Conservation (phyloP, 2,113 vertebrate species). For the Plecturocebus donacophilus region DNA sequence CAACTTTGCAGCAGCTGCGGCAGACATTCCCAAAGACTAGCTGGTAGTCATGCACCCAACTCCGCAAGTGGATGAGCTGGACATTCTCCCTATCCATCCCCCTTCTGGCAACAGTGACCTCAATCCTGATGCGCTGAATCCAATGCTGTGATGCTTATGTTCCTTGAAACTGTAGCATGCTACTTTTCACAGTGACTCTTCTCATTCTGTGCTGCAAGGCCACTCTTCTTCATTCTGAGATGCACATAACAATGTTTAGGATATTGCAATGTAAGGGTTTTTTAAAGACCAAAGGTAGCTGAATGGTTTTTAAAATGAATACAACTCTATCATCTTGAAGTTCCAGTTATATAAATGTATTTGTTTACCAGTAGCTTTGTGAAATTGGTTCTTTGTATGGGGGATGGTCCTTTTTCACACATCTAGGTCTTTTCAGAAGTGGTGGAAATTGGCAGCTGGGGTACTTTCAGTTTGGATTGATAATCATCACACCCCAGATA, state of each 20-base stretch:
- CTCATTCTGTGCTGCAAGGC: constrained; percentile 81
- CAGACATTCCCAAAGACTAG: constrained; percentile 98
- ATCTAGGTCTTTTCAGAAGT: constrained; percentile 72
- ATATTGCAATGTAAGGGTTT: constrained; percentile 80
- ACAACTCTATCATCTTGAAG: constrained; percentile 72
- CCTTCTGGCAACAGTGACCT: constrained; percentile 89
- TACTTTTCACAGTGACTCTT: constrained; percentile 76
- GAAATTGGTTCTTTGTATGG: constrained; percentile 83
- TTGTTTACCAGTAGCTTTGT: constrained; percentile 87
- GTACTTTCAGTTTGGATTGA: constrained; percentile 52
- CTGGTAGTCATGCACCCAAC: constrained; percentile 96
- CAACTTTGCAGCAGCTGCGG: constrained; percentile 95
- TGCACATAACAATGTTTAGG: constrained; percentile 79
- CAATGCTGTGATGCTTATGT: constrained; percentile 86
- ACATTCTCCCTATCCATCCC: constrained; percentile 94
- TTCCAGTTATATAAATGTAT: constrained; percentile 82
- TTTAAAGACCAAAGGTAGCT: constrained; percentile 79
- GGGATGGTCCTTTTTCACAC: constrained; percentile 82
- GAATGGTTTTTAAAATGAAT: constrained; percentile 69
- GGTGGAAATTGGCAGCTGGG: constrained; percentile 71
- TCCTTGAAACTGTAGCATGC: constrained; percentile 81
- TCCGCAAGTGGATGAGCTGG: constrained; percentile 97
- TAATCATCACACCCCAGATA: constrained; percentile 49
- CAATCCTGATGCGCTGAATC: constrained; percentile 93
- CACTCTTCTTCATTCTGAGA: constrained; percentile 82